These are phyloP conservation scores for Meriones unguiculatus DNA, from an alignment of 2,113 vertebrate genomes.

Conservation along the genomic window DNA sequence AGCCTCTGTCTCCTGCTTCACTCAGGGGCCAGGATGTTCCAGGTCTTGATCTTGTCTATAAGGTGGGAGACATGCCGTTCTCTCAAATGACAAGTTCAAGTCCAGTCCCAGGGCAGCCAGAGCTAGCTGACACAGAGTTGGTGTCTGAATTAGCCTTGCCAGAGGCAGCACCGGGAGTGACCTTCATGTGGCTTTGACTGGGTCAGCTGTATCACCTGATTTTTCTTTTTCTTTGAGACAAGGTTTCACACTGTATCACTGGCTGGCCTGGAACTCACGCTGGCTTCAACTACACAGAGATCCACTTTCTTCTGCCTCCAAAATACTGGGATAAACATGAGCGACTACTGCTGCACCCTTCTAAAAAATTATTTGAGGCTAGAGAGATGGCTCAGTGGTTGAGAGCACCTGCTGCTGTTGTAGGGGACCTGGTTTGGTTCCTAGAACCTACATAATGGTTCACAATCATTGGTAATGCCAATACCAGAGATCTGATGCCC, in stretches of 20 bases:
- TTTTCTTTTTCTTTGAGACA: neutral
- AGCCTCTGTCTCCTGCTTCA: neutral
- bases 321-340: neutral
- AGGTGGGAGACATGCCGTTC: neutral
- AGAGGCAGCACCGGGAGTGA: neutral
- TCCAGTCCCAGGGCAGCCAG: neutral
- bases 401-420: neutral
- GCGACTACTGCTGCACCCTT: neutral
- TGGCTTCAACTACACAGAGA: neutral
- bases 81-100: neutral
- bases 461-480: neutral
- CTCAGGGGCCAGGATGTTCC: neutral
- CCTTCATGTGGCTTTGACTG: neutral
- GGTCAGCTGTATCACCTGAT: neutral
- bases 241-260: neutral
- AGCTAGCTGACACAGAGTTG: neutral
- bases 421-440: neutral
- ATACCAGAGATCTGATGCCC: neutral
- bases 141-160: neutral
- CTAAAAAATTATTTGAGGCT: neutral
- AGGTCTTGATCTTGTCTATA: neutral
- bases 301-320: neutral
- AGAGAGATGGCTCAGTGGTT: neutral
- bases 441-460: neutral
- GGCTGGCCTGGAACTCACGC: neutral